Evolutionary conservation across 2,888 invertebrate species (phyloP).

Genomic region (Drosophila neonasuta): DNA sequence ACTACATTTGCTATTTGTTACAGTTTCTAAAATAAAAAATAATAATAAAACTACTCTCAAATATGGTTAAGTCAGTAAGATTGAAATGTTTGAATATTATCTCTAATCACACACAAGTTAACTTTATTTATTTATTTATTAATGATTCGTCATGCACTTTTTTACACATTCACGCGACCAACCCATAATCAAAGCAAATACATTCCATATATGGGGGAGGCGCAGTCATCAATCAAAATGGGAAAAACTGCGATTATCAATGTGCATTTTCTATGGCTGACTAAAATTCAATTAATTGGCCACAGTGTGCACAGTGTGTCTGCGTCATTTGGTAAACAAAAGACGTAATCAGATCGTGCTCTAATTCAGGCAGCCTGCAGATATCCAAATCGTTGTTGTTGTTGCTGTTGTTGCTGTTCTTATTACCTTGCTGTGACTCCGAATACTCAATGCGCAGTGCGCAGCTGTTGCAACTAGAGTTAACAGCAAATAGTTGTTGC

Average conservation of each 20-base stretch:
- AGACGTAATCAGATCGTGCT: constrained; percentile 69
- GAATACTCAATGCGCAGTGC: constrained; percentile 33
- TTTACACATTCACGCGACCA: constrained; percentile 17
- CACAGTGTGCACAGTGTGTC: constrained; percentile 53
- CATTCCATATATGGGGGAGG: not conserved
- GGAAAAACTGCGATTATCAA: constrained; percentile 39
- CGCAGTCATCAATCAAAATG: constrained; percentile 43
- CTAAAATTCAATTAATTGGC: constrained; percentile 64
- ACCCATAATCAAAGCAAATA: constrained; percentile 20
- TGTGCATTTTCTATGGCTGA: constrained; percentile 37
- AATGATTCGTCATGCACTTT: constrained; percentile 23
- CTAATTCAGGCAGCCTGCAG: constrained; percentile 59
- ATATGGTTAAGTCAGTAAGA: not conserved
- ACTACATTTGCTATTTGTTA: not conserved
- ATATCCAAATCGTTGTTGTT: constrained; percentile 8
- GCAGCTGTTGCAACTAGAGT: constrained; percentile 47
- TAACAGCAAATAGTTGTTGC: constrained; percentile 29
- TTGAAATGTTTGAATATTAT: not conserved
- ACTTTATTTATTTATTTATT: constrained; percentile 10
- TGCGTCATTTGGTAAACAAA: constrained; percentile 68
- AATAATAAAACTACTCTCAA: not conserved
- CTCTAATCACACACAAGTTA: not conserved
- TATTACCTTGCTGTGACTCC: constrained; percentile 27
- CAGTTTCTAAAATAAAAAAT: not conserved
- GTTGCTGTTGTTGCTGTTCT: constrained; percentile 31